These are phyloP conservation scores for Nyctibius bracteatus DNA, from an alignment of 2,113 vertebrate genomes.

Conservation along the genomic window DNA sequence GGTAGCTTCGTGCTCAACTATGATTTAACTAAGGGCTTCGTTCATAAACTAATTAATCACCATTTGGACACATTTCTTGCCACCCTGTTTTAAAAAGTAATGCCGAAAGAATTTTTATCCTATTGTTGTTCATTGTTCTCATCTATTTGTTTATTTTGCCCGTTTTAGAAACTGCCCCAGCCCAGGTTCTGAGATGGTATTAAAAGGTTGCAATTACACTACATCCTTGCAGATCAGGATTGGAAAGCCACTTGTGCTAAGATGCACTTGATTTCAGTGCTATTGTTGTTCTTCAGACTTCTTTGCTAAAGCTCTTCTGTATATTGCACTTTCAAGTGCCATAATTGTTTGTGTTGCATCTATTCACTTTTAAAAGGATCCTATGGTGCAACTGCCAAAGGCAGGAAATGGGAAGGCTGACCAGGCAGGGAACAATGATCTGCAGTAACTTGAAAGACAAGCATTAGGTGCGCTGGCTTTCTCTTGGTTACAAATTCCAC, in stretches of 20 bases:
- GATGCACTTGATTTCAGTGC: not conserved
- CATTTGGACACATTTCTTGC: not conserved
- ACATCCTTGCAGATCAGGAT: not conserved
- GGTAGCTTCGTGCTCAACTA: not conserved
- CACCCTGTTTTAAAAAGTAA: not conserved
- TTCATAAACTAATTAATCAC: not conserved
- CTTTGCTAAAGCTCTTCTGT: not conserved
- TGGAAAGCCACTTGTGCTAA: not conserved
- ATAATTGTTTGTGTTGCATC: not conserved
- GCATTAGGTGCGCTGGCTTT: fast-evolving
- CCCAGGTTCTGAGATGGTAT: not conserved
- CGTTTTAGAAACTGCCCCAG: not conserved
- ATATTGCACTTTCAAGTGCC: not conserved
- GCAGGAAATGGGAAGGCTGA: not conserved
- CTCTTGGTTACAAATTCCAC: not conserved
- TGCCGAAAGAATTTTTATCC: not conserved
- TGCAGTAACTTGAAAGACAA: not conserved
- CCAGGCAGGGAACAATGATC: not conserved
- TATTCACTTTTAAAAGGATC: not conserved
- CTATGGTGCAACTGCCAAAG: not conserved
- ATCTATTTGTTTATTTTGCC: not conserved
- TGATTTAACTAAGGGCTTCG: not conserved
- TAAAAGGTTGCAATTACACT: not conserved
- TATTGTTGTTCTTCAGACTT: not conserved
- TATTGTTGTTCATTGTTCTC: not conserved